phyloP scores from a whole-genome alignment of 2,888 invertebrate genomes.

The Ectemnius continuus region DNA sequence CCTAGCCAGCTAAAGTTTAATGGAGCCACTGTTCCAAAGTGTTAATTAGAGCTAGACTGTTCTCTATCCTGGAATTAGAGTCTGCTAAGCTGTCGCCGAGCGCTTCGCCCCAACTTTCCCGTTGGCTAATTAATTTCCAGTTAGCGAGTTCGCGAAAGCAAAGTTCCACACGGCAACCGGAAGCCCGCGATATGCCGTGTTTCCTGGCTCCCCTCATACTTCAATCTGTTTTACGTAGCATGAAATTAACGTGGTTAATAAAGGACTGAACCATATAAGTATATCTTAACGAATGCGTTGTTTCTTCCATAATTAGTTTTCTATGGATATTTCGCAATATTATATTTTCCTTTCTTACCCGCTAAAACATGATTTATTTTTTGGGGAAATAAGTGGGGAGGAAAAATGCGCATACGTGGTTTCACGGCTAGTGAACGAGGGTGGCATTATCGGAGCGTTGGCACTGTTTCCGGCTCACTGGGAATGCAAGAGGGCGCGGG shows the following conservation, averaged over 20 bases:
- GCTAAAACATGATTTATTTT: too few relatives aligned
- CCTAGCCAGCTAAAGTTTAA: too few relatives aligned
- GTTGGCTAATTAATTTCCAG: conserved; percentile 46
- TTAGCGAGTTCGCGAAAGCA: conserved; percentile 15
- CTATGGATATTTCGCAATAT: too few relatives aligned
- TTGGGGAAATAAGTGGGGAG: too few relatives aligned
- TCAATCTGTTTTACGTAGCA: not conserved
- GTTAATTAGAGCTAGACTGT: conserved; percentile 49
- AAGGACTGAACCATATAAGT: not conserved
- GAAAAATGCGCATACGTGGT: conserved; percentile 1
- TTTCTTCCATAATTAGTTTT: too few relatives aligned
- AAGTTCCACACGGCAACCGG: conserved; percentile 23
- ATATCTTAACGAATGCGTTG: too few relatives aligned
- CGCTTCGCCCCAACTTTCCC: conserved; percentile 16
- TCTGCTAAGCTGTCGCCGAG: conserved; percentile 24
- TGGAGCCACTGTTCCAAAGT: not conserved
- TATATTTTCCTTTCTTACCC: too few relatives aligned
- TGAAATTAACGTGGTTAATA: conserved; percentile 1
- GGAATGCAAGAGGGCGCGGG: conserved; percentile 47
- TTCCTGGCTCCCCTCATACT: not conserved
- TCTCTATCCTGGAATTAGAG: conserved; percentile 42
- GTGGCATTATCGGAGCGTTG: conserved; percentile 42
- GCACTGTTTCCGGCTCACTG: conserved; percentile 60
- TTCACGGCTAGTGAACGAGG: conserved; percentile 40
- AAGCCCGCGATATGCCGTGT: conserved; percentile 16